Conservation (phyloP, 37 sponge, comb jelly and placozoan species). For the Aplysina aerophoba region DNA sequence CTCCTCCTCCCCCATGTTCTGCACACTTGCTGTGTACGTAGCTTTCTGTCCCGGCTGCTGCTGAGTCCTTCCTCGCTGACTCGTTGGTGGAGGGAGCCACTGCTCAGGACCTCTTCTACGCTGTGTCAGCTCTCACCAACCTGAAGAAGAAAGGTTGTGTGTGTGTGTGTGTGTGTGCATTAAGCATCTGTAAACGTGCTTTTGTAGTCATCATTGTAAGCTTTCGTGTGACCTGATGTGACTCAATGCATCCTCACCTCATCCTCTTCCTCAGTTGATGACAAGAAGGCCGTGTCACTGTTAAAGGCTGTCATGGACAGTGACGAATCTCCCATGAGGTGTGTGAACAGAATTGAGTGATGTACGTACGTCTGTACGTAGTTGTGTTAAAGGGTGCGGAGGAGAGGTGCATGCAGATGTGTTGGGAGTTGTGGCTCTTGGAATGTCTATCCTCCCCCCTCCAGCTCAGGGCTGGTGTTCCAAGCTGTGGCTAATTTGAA, state of each 20-base stretch:
- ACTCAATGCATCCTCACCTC: not conserved
- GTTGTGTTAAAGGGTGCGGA: not conserved
- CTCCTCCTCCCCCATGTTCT: too few species aligned
- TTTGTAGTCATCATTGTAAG: not conserved
- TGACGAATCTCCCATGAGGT: constrained; percentile 57
- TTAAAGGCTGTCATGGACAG: constrained; percentile 51
- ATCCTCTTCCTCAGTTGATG: constrained; percentile 37
- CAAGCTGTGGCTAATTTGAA: constrained; percentile 31
- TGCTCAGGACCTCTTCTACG: constrained; percentile 41
- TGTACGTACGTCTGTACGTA: not conserved
- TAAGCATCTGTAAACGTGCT: not conserved
- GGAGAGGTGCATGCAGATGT: too few species aligned
- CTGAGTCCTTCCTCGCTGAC: not conserved
- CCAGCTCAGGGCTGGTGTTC: constrained; percentile 55
- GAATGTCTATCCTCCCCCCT: not conserved
- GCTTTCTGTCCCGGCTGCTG: not conserved
- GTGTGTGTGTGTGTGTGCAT: constrained; percentile 18
- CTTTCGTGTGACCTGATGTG: not conserved
- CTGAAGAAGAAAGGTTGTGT: constrained; percentile 39
- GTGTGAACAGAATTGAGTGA: not conserved
- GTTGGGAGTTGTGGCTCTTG: not conserved
- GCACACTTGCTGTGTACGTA: too few species aligned
- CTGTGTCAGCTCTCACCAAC: constrained; percentile 36
- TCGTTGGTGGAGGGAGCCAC: constrained; percentile 25
- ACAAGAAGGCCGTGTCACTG: constrained; percentile 29